phyloP scores from a whole-genome alignment of 2,797 vertebrate genomes.

The Iguana delicatissima region DNA sequence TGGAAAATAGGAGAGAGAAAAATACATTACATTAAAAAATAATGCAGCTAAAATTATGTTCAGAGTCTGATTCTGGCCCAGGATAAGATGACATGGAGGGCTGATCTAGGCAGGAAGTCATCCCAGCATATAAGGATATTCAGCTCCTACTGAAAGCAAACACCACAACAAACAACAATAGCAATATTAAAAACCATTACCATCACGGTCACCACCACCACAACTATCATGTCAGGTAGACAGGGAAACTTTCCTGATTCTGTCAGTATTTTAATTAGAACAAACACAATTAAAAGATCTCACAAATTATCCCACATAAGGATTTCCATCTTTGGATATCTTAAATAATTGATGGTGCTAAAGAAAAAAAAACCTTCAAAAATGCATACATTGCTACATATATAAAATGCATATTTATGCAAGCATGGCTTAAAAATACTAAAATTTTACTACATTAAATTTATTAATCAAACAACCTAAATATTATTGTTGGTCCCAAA shows the following conservation, averaged over 20 bases:
- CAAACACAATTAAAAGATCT: constrained; percentile 53
- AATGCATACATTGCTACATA: not conserved
- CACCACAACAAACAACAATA: not conserved
- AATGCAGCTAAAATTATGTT: constrained; percentile 38
- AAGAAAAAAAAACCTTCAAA: not conserved
- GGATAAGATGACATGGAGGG: constrained; percentile 13
- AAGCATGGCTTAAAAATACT: not conserved
- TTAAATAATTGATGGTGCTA: constrained; percentile 35
- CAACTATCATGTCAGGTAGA: constrained; percentile 43
- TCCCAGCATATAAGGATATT: constrained; percentile 42
- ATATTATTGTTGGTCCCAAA: too few species aligned
- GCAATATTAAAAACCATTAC: too few species aligned
- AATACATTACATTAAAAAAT: constrained; percentile 4
- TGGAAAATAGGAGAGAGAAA: constrained; percentile 59
- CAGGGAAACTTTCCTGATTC: constrained; percentile 54
- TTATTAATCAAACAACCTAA: too few species aligned
- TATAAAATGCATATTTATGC: not conserved
- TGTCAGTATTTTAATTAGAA: constrained; percentile 63
- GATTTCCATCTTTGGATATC: constrained; percentile 37
- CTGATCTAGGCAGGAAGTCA: constrained; percentile 63
- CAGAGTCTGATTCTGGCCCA: constrained; percentile 20
- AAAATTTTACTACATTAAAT: too few species aligned
- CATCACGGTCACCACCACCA: too few species aligned
- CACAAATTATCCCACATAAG: constrained; percentile 39
- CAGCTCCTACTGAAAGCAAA: constrained; percentile 60